These are phyloP conservation scores for Creontiades dilutus DNA, from an alignment of 2,888 invertebrate genomes.

Conservation along the genomic window DNA sequence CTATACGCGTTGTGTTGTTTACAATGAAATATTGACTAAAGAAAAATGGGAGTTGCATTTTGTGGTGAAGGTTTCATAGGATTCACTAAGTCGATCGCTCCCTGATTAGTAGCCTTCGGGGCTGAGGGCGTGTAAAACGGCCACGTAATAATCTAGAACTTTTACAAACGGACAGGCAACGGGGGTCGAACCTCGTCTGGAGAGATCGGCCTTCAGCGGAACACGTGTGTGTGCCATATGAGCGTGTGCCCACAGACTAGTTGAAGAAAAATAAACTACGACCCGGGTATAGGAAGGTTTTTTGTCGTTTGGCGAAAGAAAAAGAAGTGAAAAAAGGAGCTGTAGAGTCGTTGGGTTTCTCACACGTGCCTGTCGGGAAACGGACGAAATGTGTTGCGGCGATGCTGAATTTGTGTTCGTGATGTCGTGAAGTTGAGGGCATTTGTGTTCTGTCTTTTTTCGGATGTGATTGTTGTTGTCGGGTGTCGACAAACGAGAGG, in stretches of 20 bases:
- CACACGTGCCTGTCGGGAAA: slow-evolving; percentile 17
- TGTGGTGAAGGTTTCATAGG: background rate
- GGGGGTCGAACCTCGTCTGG: slow-evolving; percentile 10
- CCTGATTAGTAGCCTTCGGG: slow-evolving; percentile 30
- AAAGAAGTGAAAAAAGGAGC: background rate
- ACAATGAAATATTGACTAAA: slow-evolving; percentile 13
- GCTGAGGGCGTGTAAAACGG: slow-evolving; percentile 33
- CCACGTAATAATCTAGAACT: slow-evolving; percentile 28
- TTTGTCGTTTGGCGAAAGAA: slow-evolving; percentile 50
- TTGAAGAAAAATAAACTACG: slow-evolving; percentile 57
- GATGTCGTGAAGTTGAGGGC: background rate
- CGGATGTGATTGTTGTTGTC: no score
- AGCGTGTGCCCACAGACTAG: slow-evolving; percentile 66
- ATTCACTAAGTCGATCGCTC: background rate
- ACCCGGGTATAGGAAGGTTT: background rate
- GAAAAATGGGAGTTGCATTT: slow-evolving; percentile 41
- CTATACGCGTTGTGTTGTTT: background rate
- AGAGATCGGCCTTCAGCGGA: slow-evolving; percentile 56
- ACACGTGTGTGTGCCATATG: slow-evolving; percentile 71
- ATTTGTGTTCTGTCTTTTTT: no score
- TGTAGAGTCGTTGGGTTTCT: slow-evolving; percentile 1
- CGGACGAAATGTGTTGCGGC: background rate
- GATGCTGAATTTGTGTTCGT: background rate
- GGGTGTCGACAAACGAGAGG: no score
- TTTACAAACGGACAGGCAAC: slow-evolving; percentile 50